Evolutionary conservation across 2,888 invertebrate species (phyloP).

Genomic region (Orchestes rusci): DNA sequence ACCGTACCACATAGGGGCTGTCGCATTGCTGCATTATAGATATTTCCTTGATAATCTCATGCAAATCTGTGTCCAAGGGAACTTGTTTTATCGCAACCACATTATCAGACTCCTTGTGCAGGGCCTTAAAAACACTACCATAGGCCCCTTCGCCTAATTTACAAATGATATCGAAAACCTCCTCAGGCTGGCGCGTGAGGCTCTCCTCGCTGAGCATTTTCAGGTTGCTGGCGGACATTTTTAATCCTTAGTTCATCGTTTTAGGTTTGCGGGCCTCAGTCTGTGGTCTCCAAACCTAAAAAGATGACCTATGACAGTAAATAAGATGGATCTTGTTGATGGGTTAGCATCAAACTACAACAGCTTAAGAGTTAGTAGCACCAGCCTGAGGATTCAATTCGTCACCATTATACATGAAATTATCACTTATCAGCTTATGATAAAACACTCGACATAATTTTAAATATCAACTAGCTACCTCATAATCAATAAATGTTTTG

Average conservation of each 20-base stretch:
- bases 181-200: conserved; percentile 94
- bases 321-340: conserved; percentile 9
- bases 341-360: conserved; percentile 13
- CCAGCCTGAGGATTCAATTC: too few species aligned
- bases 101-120: conserved; percentile 96
- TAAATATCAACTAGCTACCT: too few species aligned
- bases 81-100: conserved; percentile 97
- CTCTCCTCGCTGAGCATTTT: conserved; percentile 96
- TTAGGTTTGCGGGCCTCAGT: conserved; percentile 6
- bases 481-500: too few species aligned
- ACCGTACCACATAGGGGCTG: conserved; percentile 97
- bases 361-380: too few species aligned
- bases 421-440: too few species aligned
- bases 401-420: too few species aligned
- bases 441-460: too few species aligned
- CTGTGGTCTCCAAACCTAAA: conserved; percentile 18
- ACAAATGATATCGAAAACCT: conserved; percentile 98
- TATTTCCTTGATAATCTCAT: conserved; percentile 99
- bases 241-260: background rate
- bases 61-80: conserved; percentile 97
- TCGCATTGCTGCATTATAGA: conserved; percentile 99
- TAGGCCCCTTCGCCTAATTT: conserved; percentile 97
- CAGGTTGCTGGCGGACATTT: conserved; percentile 42
- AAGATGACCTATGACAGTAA: conserved; percentile 24
- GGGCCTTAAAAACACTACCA: conserved; percentile 96